Conservation (phyloP, 2,797 vertebrate species). For the Typhlichthys subterraneus region DNA sequence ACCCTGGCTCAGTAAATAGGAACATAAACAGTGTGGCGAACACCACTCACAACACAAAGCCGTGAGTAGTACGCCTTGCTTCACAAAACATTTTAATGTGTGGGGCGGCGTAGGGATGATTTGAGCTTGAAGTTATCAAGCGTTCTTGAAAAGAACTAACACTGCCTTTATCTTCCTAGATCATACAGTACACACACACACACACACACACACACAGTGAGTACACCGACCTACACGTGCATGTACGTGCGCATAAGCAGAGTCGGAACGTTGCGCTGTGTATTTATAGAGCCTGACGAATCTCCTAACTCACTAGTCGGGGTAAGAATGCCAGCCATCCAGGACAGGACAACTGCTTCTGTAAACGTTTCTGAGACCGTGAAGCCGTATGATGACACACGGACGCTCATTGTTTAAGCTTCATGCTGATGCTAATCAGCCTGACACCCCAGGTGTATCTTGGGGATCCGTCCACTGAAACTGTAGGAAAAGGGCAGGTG, state of each 20-base stretch:
- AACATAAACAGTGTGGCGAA: neutral
- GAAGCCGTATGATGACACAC: neutral
- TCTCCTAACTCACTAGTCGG: slow-evolving; percentile 45
- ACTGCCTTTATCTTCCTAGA: too few species aligned
- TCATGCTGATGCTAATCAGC: neutral
- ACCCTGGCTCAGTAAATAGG: neutral
- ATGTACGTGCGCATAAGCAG: slow-evolving; percentile 17
- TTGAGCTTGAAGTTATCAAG: too few species aligned
- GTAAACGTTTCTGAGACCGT: neutral
- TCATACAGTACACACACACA: neutral
- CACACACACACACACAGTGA: too few species aligned
- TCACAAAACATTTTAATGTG: too few species aligned
- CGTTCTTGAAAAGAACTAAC: too few species aligned
- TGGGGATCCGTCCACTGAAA: too few species aligned
- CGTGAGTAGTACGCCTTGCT: neutral
- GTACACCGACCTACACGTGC: neutral
- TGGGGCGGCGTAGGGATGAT: too few species aligned
- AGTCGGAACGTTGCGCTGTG: slow-evolving; percentile 25
- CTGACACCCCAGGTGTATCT: too few species aligned
- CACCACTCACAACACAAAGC: neutral
- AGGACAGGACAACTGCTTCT: slow-evolving; percentile 11
- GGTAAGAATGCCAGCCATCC: slow-evolving; percentile 30
- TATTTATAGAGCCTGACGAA: slow-evolving; percentile 56
- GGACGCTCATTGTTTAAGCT: too few species aligned
- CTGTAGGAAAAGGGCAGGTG: too few species aligned